Base-by-base conservation (phyloP, 2,888 invertebrate species). In the Anagyrus pseudococci region DNA sequence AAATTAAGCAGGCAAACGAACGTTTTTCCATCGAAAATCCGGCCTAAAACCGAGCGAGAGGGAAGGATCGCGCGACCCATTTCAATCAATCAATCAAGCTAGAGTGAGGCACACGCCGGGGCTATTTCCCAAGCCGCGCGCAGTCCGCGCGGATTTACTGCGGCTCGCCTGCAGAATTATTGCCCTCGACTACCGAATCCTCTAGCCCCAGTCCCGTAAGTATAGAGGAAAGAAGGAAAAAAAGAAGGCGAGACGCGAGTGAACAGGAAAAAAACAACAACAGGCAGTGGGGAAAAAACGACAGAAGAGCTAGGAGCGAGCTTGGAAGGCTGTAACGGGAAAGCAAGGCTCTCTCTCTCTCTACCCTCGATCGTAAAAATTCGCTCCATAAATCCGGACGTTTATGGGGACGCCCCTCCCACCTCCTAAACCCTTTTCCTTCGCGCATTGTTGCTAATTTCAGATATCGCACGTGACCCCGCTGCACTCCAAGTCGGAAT, bases 41-140 rank as follows among this genome's bases (percentile, higher is more conserved):
- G n/a, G n/a, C n/a, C n/a, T n/a, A 29, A 29, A 29, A 29, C 6
- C 6, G 29, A 10, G 29, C 13, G 43, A 17, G 25, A 26, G 6
- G n/a, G 17, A 25, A 17, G 17, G 8, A 8, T 33, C 49, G n/a
- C 48, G 20, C 4, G 33, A 1, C 1, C 25, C 15, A 29, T 26
- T 58, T 55, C 53, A 55, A 59, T 56, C 63, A 41, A 63, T 63
- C 63, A 47, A 59, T 59, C 63, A 56, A 49, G 20, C 44, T 29
- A n/a, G 17, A 2, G 37, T 3, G 22, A 33, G 7, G 47, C 25
- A 47, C 47, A 25, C 46, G 1, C 40, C 33, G 25, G 49, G 25
- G n/a, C n/a, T n/a, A 54, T 58, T 55, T 58, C 58, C 49, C 33
- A 6, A 44, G 43, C 37, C 43, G 46, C 33, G 10, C 50, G 54